Evolutionary conservation across 1,140 invertebrate genomes (phyloP).

Genomic region (Marisa cornuarietis): DNA sequence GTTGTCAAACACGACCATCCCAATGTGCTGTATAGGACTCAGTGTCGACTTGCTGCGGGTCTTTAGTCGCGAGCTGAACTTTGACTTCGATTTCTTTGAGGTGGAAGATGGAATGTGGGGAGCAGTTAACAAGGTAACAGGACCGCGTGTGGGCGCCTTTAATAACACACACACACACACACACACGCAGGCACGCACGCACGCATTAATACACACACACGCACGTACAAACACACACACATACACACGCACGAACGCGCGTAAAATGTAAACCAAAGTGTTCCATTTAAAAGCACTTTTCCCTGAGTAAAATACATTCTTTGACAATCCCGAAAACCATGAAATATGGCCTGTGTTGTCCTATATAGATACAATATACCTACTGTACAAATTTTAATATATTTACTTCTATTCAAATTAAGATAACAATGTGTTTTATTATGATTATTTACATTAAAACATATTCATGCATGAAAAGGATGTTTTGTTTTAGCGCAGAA

Average conservation of each 20-base stretch:
- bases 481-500: too few species aligned
- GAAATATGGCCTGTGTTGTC: too few species aligned
- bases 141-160: not conserved
- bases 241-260: constrained; percentile 1
- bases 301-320: too few species aligned
- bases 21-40: constrained; percentile 93
- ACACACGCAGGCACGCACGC: not conserved
- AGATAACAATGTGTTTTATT: too few species aligned
- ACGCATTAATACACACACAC: not conserved
- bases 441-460: too few species aligned
- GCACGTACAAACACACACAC: constrained; percentile 4
- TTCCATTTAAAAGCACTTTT: too few species aligned
- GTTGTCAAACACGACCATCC: constrained; percentile 39
- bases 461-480: too few species aligned
- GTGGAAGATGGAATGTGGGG: constrained; percentile 98
- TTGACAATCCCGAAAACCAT: too few species aligned
- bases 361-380: too few species aligned
- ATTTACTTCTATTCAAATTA: too few species aligned
- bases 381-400: too few species aligned
- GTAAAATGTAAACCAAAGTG: not conserved
- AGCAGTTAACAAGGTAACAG: constrained; percentile 55
- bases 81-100: constrained; percentile 93
- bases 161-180: not conserved
- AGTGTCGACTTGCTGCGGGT: constrained; percentile 91
- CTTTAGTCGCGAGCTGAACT: constrained; percentile 87